Evolutionary conservation across 2,888 invertebrate species (phyloP), one percentile per base, ranked within the genome.

Genomic region (Tetranychus truncatus): DNA sequence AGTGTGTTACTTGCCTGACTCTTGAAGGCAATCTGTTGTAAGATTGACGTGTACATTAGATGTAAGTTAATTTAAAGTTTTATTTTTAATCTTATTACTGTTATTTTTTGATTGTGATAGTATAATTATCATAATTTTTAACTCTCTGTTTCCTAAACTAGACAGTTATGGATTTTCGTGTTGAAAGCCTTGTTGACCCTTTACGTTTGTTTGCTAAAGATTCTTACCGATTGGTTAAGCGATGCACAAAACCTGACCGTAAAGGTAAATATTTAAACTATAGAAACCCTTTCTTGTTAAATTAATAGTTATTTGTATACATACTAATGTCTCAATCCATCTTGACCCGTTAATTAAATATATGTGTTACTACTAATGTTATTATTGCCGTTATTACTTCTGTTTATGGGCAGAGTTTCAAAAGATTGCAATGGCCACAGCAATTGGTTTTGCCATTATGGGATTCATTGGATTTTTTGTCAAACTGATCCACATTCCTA

Each of bases 391-490:
- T 20, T 34, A 55, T n/a, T 15, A 9, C 9, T 15, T 71, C 7
- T 21, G 8, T 20, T n/a, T 20, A 11, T 7, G 66, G 6, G n/a
- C 95, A 89, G 99, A 99, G 85, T 99, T 99, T 85, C 96, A 97
- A 84, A 99, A 99, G 86, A 99, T 99, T 81, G 99, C 97, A 45
- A 91, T 97, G 80, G 99, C 99, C 76, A 99, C 99, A 77, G 97
- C 97, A 6, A 95, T 99, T 82, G 99, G 99, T 76, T 99, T 99
- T 87, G 95, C 94, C 84, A 96, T 99, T 84, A 99, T 99, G 99
- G 99, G 99, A 76, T 99, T 99, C 86, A 99, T 99, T 83, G 99
- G 99, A 81, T 99, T 99, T 87, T 99, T 99, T 81, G 99, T 99
- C 66, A 99, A 99, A 85, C 87, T 99, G 80, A 99, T 99, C 84